Evolutionary conservation across 2,113 vertebrate genomes (phyloP).

Genomic region (Sinocyclocheilus rhinocerous): DNA sequence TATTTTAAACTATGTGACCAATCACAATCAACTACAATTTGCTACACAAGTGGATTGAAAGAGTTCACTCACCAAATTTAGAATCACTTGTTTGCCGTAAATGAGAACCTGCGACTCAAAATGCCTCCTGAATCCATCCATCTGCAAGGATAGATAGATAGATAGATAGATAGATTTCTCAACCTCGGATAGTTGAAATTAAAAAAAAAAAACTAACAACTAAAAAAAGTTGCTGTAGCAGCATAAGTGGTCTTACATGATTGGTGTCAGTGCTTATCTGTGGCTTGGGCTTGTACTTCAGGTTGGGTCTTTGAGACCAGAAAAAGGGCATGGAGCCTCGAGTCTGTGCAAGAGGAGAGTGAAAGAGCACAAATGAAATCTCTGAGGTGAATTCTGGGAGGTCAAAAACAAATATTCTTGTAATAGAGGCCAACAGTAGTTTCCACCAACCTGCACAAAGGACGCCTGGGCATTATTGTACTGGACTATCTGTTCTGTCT

Average conservation of each 20-base stretch:
- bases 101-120: constrained; percentile 95
- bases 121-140: constrained; percentile 95
- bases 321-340: constrained; percentile 97
- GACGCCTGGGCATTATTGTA: constrained; percentile 88
- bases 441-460: constrained; percentile 84
- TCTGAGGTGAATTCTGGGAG: not conserved
- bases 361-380: not conserved
- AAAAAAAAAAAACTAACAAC: too few relatives aligned
- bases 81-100: constrained; percentile 94
- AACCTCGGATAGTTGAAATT: too few relatives aligned
- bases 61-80: constrained; percentile 87
- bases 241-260: constrained; percentile 65
- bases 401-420: not conserved
- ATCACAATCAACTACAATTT: not conserved
- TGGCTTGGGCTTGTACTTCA: constrained; percentile 95
- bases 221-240: too few relatives aligned
- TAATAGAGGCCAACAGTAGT: not conserved
- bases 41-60: not conserved
- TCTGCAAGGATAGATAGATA: constrained; percentile 65
- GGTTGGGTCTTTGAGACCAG: constrained; percentile 98
- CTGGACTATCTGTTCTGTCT: constrained; percentile 95
- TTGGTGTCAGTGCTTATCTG: constrained; percentile 91
- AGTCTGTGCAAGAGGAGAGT: constrained; percentile 75
- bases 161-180: not conserved
- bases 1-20: not conserved